Base-by-base conservation (phyloP, 2,113 vertebrate species). In the Amphilophus citrinellus region DNA sequence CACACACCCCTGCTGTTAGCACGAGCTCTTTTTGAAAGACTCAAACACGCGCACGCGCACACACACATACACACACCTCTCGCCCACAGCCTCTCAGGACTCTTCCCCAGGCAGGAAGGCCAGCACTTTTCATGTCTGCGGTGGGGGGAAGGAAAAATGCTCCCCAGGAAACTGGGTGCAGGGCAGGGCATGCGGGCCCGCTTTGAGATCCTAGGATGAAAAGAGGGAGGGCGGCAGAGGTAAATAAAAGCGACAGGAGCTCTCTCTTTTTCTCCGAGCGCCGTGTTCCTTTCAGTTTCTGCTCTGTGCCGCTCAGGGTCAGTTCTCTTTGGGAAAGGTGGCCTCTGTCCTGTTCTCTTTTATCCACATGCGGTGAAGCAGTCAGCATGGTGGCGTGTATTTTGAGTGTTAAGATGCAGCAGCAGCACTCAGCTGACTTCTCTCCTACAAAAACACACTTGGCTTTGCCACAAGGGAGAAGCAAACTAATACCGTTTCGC, bases 101-200 rank as follows among this genome's bases (percentile, higher is more conserved):
- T 87, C 88, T 88, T 95, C 95, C 96, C 95, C 93, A 89, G 94
- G 95, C 96, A 95, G 97, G 97, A 98, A 97, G 95, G 94, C 93
- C 95, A 90, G 92, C 77, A 94, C 93, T 96, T 97, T 97, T 97
- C 95, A 96, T 96, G 95, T 97, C 95, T 94, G 94, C 77, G 93
- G 87, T 92, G 88, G 94, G 88, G 89, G 94, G 96, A 94, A 88
- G 96, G 94, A 96, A 96, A 97, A 93, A 95, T 94, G 94, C 97
- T 96, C 96, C 96, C 96, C 96, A 97, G 97, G 96, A 97, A 96
- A 94, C 92, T 94, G 95, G 94, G 94, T 94, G 91, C 94, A 94
- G 96, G 89, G 95, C 89, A 44, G 85, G 91, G 87, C 87, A 79
- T 89, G 88, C 85, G 53, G 90, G 88, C 88, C 83, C 6, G 81